Evolutionary conservation across 2,888 invertebrate species (phyloP), one percentile per base, ranked within the genome.

Genomic region (Epirrhoe tristata): DNA sequence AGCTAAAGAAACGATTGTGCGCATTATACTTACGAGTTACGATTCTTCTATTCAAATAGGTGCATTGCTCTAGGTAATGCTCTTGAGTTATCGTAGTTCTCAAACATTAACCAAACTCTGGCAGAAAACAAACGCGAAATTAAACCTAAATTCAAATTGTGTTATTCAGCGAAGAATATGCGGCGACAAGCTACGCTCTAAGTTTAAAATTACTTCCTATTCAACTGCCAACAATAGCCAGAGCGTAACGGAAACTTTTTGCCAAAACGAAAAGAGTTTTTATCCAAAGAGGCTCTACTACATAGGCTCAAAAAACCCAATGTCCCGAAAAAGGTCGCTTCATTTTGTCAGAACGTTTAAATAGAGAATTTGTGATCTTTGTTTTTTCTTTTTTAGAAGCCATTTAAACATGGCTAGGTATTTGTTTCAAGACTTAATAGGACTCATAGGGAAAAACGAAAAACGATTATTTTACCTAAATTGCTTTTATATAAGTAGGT

Each of bases 161-260:
- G 58, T 72, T 76, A 72, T 78, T 73, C 69, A 73, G 77, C 72
- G 65, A 34, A 72, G 73, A 76, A 73, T 67, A 50, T 24, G 24
- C 46, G 65, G 66, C 68, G 68, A 69, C 66, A 69, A 72, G 65
- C 69, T 59, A 61, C 72, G 74, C 77, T 80, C 76, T 75, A 77
- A 83, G 82, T 84, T 85, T 78, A 70, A 83, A 86, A 86, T 86
- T 84, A 79, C 85, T 86, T 85, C 82, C 82, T 76, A 81, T 84
- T 84, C 80, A 81, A 67, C 67, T 53, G 65, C 55, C 70, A 70
- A 82, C 80, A 83, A 84, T 82, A 73, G 77, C 68, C 58, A 65
- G 63, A 59, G 66, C 64, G 56, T 61, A 69, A 69, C 75, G 74
- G 74, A 70, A 74, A 71, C 66, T 69, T 56, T 62, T 50, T 56